phyloP scores from a whole-genome alignment of 2,113 vertebrate genomes.

The Daubentonia madagascariensis region DNA sequence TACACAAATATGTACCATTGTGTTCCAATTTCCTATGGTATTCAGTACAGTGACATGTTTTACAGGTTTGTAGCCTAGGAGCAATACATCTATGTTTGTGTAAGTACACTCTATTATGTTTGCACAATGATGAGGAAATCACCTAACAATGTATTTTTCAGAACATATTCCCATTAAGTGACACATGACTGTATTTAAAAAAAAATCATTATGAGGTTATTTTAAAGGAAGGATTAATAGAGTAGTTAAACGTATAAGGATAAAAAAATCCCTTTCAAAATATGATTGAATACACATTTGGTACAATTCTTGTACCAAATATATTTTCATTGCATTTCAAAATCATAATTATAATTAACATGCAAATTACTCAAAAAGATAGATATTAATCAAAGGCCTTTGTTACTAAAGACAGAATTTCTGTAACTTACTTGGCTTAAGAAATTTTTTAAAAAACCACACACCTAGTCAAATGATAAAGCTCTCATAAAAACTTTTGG shows the following conservation, averaged over 20 bases:
- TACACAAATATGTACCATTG: background rate
- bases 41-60: background rate
- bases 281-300: background rate
- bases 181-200: background rate
- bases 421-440: background rate
- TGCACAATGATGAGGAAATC: background rate
- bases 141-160: background rate
- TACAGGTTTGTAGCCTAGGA: background rate
- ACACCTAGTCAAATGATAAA: background rate
- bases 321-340: conserved; percentile 19
- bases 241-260: background rate
- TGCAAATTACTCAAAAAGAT: background rate
- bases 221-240: conserved; percentile 3
- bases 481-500: background rate
- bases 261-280: background rate
- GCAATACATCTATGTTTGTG: background rate
- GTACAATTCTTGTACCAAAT: background rate
- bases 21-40: background rate
- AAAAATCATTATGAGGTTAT: background rate
- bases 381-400: background rate
- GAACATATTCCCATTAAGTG: background rate
- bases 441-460: background rate
- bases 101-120: background rate
- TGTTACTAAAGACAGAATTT: conserved; percentile 6
- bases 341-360: conserved; percentile 8